Evolutionary conservation across 1,140 invertebrate species (phyloP).

Genomic region (Yoshiicerus persimilis): DNA sequence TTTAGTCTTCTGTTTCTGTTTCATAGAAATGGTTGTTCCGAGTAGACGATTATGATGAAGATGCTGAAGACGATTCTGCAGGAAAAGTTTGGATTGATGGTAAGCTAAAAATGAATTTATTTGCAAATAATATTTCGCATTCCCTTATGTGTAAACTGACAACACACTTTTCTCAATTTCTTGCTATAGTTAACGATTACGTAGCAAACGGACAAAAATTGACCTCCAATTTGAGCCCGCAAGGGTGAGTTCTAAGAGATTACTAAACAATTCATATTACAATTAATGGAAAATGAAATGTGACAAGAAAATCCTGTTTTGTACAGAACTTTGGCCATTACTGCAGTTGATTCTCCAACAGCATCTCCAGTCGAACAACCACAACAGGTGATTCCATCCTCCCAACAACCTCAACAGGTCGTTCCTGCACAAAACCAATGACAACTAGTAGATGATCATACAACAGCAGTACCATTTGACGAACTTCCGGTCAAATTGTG

Average conservation of each 20-base stretch:
- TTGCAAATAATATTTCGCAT: neutral
- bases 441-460: too few species aligned
- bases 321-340: too few species aligned
- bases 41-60: constrained; percentile 40
- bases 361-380: too few species aligned
- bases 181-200: constrained; percentile 29
- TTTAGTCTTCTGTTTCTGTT: too few species aligned
- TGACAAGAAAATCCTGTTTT: too few species aligned
- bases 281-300: neutral
- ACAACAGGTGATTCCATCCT: too few species aligned
- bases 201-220: constrained; percentile 38
- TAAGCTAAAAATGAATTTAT: neutral
- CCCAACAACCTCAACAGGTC: too few species aligned
- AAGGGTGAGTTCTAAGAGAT: constrained; percentile 23
- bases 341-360: too few species aligned
- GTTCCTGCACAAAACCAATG: neutral
- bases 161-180: neutral
- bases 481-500: too few species aligned
- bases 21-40: constrained; percentile 34
- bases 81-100: constrained; percentile 41
- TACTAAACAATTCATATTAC: neutral
- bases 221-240: constrained; percentile 38
- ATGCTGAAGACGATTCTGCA: constrained; percentile 40
- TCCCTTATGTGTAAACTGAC: neutral
- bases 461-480: too few species aligned